Evolutionary conservation across 2,888 invertebrate species (phyloP).

Genomic region (Trichopria drosophilae): DNA sequence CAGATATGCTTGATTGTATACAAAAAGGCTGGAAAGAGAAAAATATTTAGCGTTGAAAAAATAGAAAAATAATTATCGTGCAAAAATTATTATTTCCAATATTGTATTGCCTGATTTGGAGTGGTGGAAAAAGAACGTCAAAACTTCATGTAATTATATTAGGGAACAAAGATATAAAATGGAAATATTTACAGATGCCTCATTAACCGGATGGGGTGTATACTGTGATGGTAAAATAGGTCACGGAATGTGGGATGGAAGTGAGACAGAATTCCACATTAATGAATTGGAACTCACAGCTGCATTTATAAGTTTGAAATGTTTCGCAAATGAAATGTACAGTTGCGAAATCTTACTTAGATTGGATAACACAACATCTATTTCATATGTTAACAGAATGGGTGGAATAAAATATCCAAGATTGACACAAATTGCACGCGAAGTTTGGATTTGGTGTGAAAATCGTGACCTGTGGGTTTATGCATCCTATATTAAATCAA

Average conservation of each 20-base stretch:
- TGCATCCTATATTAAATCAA: not conserved
- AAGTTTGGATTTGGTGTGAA: not conserved
- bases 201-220: slow-evolving; percentile 32
- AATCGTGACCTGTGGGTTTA: not conserved
- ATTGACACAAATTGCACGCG: not conserved
- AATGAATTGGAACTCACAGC: not conserved
- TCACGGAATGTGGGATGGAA: slow-evolving; percentile 6
- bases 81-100: too few relatives aligned
- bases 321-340: not conserved
- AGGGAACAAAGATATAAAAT: not conserved
- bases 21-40: too few relatives aligned
- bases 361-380: not conserved
- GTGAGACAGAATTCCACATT: not conserved
- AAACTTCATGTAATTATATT: not conserved
- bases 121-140: slow-evolving; percentile 8
- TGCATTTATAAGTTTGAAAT: not conserved
- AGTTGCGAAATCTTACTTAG: not conserved
- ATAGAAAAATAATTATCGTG: too few relatives aligned
- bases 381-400: not conserved
- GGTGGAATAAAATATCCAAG: not conserved
- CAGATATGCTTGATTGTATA: too few relatives aligned
- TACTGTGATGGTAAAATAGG: slow-evolving; percentile 5
- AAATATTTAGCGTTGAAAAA: too few relatives aligned
- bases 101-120: too few relatives aligned
- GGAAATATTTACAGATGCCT: slow-evolving; percentile 19